Conservation (phyloP, 2,797 vertebrate species). For the Paratrypauchen microcephalus region DNA sequence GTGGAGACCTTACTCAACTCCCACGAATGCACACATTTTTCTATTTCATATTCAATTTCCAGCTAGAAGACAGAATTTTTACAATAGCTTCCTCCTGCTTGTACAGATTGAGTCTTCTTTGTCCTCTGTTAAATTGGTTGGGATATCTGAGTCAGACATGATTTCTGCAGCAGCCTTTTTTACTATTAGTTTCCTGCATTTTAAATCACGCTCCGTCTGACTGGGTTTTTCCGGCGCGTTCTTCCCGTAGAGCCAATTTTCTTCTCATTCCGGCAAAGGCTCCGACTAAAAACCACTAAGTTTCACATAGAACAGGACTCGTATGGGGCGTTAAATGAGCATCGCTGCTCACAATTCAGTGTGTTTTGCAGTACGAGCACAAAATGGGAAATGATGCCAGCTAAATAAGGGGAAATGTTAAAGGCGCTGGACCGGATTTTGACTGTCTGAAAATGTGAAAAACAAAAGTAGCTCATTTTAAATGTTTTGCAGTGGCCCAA, state of each 20-base stretch:
- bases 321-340: neutral
- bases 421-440: too few species aligned
- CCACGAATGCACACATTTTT: too few species aligned
- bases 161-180: neutral
- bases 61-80: too few species aligned
- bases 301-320: neutral
- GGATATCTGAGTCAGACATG: neutral
- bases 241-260: neutral
- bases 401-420: neutral
- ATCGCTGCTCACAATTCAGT: too few species aligned
- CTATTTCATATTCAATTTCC: too few species aligned
- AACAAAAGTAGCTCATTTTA: neutral
- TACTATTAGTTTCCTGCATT: neutral
- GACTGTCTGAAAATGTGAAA: too few species aligned
- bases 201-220: neutral
- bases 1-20: too few species aligned
- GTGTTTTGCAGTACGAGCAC: neutral
- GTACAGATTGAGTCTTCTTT: neutral
- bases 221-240: neutral
- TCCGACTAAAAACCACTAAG: neutral
- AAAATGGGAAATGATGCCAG: neutral
- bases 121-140: neutral
- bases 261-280: neutral
- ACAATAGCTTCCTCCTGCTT: too few species aligned
- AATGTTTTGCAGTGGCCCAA: too few species aligned